A percentile compares a stretch with the other conserved stretches of the same genome.
Evolutionary conservation across 2,797 vertebrate species (phyloP).

Genomic region (Aplochiton taeniatus): DNA sequence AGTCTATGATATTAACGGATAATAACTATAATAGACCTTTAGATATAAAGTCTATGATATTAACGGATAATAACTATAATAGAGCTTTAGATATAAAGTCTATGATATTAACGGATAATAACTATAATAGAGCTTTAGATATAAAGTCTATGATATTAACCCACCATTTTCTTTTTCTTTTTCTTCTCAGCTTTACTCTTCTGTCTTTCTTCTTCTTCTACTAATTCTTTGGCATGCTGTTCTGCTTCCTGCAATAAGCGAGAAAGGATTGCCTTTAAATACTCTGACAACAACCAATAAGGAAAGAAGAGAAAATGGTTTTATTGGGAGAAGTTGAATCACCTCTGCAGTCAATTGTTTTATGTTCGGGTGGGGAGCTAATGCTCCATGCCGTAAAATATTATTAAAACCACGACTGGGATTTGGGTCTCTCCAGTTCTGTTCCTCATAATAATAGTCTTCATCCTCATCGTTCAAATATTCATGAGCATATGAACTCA

Average conservation of each 20-base stretch:
- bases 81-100: not conserved
- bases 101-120: not conserved
- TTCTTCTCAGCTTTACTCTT: conserved; percentile 69
- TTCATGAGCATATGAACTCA: not conserved
- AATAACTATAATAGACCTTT: not conserved
- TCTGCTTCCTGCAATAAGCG: conserved; percentile 61
- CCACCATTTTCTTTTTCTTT: conserved; percentile 70
- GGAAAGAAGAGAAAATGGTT: not conserved
- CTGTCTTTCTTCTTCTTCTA: conserved; percentile 65
- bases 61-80: not conserved
- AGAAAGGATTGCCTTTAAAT: not conserved
- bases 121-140: no score
- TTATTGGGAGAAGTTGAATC: not conserved
- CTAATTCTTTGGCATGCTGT: conserved; percentile 61
- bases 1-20: no score
- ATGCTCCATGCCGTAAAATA: not conserved
- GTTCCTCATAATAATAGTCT: conserved; percentile 19
- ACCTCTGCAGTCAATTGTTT: conserved; percentile 66
- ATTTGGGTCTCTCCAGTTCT: not conserved
- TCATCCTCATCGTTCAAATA: not conserved
- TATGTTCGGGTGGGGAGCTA: conserved; percentile 59
- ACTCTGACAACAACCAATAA: not conserved
- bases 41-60: not conserved
- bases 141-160: not conserved
- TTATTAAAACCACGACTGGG: not conserved